Conservation (phyloP, 2,797 vertebrate species). For the Hydrophis major region DNA sequence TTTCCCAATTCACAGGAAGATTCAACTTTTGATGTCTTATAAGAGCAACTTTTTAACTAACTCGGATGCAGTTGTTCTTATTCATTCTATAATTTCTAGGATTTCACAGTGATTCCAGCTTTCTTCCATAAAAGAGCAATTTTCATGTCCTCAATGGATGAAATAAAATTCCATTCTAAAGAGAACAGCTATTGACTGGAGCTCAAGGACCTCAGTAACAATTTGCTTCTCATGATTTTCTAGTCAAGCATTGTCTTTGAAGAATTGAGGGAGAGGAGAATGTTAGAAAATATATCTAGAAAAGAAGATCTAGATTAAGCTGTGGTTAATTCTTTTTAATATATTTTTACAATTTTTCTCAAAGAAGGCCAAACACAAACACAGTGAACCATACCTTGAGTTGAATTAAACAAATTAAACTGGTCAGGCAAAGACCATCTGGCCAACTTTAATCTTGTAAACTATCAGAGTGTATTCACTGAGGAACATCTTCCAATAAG, state of each 20-base stretch:
- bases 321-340: neutral
- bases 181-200: neutral
- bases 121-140: neutral
- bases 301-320: neutral
- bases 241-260: neutral
- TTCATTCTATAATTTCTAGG: neutral
- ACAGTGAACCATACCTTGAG: neutral
- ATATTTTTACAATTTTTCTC: neutral
- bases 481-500: neutral
- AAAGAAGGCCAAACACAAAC: neutral
- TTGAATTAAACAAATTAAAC: neutral
- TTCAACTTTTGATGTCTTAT: neutral
- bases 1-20: neutral
- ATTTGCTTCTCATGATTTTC: neutral
- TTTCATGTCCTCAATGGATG: neutral
- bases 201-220: neutral
- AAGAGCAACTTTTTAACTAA: neutral
- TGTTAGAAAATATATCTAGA: neutral
- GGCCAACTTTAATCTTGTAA: neutral
- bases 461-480: neutral
- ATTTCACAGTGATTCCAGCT: neutral
- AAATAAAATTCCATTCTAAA: neutral
- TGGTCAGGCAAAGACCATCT: neutral
- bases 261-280: neutral
- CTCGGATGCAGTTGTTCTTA: neutral